Conservation (phyloP, 2,113 vertebrate species). For the Caretta caretta region DNA sequence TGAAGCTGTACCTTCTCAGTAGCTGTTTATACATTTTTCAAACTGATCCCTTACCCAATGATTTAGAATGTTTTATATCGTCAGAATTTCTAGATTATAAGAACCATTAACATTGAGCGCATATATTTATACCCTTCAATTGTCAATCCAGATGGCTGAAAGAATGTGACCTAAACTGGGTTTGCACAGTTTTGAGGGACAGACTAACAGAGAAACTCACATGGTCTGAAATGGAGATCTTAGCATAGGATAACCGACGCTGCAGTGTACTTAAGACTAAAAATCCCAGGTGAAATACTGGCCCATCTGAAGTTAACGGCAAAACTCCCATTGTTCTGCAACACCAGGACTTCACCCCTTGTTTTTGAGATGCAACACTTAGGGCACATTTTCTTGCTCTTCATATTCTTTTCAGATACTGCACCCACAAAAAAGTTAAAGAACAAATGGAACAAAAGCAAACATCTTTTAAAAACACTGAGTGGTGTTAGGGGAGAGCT, state of each 20-base stretch:
- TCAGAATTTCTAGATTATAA: conserved; percentile 67
- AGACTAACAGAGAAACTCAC: conserved; percentile 27
- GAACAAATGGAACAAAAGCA: neutral
- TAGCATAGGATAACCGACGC: conserved; percentile 24
- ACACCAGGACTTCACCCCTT: conserved; percentile 19
- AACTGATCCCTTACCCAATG: conserved; percentile 71
- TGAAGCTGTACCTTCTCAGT: conserved; percentile 67
- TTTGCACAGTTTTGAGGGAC: conserved; percentile 49
- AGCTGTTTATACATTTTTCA: conserved; percentile 68
- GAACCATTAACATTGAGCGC: conserved; percentile 68
- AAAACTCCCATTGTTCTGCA: neutral
- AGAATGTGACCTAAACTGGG: conserved; percentile 61
- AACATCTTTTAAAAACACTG: neutral
- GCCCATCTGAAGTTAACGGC: neutral
- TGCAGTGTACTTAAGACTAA: conserved; percentile 57
- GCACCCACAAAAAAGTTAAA: conserved; percentile 14
- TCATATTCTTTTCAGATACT: neutral
- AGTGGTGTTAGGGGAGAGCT: neutral
- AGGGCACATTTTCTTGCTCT: neutral
- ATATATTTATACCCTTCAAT: conserved; percentile 70
- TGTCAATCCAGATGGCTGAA: conserved; percentile 62
- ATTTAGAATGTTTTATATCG: conserved; percentile 70
- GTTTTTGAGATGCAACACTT: conserved; percentile 38
- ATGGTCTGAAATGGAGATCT: conserved; percentile 10
- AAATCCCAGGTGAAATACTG: conserved; percentile 18